Base-by-base conservation (phyloP, 64 coral and sea anemone genomes). In the Pachyseris speciosa region DNA sequence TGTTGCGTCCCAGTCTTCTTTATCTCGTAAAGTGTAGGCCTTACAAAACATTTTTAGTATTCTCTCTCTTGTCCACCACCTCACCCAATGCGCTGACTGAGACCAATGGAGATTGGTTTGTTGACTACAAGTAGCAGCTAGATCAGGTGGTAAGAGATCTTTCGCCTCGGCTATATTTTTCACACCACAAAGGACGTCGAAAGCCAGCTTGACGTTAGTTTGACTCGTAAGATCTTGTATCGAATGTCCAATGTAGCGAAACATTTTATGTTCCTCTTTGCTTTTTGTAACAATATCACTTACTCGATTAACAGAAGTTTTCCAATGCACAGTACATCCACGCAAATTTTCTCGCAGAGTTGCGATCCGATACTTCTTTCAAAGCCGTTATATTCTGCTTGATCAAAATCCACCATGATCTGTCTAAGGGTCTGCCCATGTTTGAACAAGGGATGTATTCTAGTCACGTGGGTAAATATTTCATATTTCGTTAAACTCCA, bases 321-420 rank as follows among this genome's bases (percentile, higher is more conserved):
- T 84, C 89, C 89, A 73, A 37, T 84, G 89, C 0, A 84, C 78
- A 22, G 33, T 67, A 48, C 77, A 91, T 1, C 89, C 89, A 12
- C 89, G 17, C 26, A 91, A 37, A 84, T 30, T n/a, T 64, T 91
- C 30, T 91, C 17, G 0, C 66, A 44, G 0, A 59, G 33, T 17
- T 84, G 78, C 26, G 19, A 3, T 5, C 73, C 87, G 22, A 89
- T 39, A 29, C 22, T 37, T 19, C 63, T 37, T 67, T 36, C 24
- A 78, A 89, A 78, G 2, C 72, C 49, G 28, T 57, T 80, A 42
- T 3, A 34, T 33, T 80, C 48, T 6, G 59, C 83, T 5, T 67
- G 37, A 13, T 84, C 78, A 22, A 91, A 91, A 84, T 91, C 89
- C 13, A 83, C 78, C 68, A 91, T n/a, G 13, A 91, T 91, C 20